Evolutionary conservation across 2,797 vertebrate genomes (phyloP).

Genomic region (Anabas testudineus): DNA sequence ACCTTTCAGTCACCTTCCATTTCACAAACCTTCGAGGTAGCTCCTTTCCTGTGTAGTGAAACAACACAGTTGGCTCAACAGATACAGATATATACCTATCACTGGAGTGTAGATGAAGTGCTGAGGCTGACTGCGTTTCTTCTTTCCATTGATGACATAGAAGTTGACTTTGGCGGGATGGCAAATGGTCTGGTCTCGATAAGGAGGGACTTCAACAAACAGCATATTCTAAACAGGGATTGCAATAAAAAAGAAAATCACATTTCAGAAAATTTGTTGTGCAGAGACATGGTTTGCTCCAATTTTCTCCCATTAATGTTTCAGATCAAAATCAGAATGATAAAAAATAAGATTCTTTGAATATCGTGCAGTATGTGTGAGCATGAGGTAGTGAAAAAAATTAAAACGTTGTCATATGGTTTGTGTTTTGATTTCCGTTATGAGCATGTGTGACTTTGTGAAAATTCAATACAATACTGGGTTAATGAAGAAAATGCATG

Average conservation of each 20-base stretch:
- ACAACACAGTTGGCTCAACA: background rate
- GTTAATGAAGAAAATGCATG: background rate
- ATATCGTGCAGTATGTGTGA: background rate
- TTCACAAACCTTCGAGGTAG: slow-evolving; percentile 6
- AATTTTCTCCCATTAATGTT: background rate
- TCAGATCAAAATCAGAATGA: background rate
- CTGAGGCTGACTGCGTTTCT: slow-evolving; percentile 94
- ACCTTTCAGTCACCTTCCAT: background rate
- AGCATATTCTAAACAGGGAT: slow-evolving; percentile 89
- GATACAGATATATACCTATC: slow-evolving; percentile 58
- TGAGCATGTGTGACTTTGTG: background rate
- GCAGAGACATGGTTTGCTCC: background rate
- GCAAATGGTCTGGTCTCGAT: slow-evolving; percentile 88
- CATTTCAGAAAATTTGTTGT: background rate
- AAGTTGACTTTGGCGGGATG: slow-evolving; percentile 92
- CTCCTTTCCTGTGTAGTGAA: background rate
- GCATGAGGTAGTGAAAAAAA: background rate
- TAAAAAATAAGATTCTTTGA: background rate
- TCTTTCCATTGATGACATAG: slow-evolving; percentile 94
- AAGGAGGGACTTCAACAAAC: slow-evolving; percentile 93
- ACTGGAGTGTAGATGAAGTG: slow-evolving; percentile 92
- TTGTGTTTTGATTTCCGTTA: slow-evolving; percentile 25
- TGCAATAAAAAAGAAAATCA: background rate
- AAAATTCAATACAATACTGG: background rate
- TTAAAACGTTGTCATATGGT: background rate